A percentile compares a stretch with the other conserved stretches of the same genome.
Conservation (phyloP, 2,113 vertebrate species). For the Arvicanthis niloticus region DNA sequence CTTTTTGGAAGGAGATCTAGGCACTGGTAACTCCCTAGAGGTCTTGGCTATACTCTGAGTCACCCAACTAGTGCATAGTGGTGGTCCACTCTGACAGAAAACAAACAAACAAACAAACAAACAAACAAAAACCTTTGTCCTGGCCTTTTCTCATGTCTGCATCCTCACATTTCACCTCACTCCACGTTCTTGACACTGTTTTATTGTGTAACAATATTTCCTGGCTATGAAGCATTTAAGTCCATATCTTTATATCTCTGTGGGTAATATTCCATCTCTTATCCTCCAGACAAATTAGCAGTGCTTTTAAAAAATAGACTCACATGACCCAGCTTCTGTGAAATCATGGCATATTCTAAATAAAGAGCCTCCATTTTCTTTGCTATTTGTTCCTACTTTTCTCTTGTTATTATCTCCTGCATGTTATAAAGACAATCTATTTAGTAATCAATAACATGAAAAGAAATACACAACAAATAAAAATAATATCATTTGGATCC, state of each 20-base stretch:
- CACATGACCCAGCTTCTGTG: not conserved
- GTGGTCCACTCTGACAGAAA: not conserved
- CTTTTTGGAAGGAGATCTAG: not conserved
- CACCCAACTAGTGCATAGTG: rapidly evolving
- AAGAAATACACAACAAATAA: not conserved
- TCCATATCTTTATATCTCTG: not conserved
- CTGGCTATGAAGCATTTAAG: not conserved
- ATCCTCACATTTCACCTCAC: not conserved
- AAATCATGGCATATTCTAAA: not conserved
- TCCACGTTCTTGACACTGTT: not conserved
- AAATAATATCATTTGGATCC: not conserved
- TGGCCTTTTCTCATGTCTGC: not conserved
- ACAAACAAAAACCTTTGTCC: not conserved
- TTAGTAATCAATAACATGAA: not conserved
- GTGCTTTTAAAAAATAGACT: not conserved
- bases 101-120: not conserved
- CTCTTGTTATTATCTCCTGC: not conserved
- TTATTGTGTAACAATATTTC: not conserved
- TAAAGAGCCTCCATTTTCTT: not conserved
- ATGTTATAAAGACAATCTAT: not conserved
- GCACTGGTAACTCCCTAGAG: not conserved
- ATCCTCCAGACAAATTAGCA: not conserved
- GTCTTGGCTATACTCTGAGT: not conserved
- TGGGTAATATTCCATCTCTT: not conserved
- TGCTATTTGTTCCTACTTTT: not conserved